These are phyloP conservation scores for Terrapene triunguis DNA, from an alignment of 2,113 vertebrate genomes.

Conservation along the genomic window DNA sequence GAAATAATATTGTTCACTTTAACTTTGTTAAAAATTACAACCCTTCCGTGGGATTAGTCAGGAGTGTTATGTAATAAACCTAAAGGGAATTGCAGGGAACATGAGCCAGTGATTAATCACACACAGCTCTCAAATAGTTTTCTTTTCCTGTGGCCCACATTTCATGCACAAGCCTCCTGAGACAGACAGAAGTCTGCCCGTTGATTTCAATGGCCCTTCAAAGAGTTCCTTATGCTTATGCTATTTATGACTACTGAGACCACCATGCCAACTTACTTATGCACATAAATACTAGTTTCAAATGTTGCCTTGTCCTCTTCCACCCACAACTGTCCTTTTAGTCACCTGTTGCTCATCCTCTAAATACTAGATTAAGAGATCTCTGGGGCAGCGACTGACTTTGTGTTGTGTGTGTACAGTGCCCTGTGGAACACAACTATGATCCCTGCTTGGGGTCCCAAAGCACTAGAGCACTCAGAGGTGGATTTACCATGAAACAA, in stretches of 20 bases:
- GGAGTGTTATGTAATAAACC: constrained; percentile 48
- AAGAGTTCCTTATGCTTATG: neutral
- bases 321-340: neutral
- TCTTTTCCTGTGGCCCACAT: neutral
- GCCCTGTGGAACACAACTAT: neutral
- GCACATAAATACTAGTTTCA: neutral
- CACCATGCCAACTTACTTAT: neutral
- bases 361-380: neutral
- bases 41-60: constrained; percentile 31
- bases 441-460: neutral
- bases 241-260: neutral
- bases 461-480: too few species aligned
- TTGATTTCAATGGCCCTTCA: neutral
- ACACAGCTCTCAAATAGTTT: constrained; percentile 32
- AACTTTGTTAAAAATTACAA: constrained; percentile 57
- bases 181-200: constrained; percentile 66
- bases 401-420: neutral
- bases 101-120: constrained; percentile 65
- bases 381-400: neutral
- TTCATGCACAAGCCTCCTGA: constrained; percentile 3
- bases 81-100: constrained; percentile 19
- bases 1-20: constrained; percentile 48
- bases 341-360: neutral
- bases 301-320: neutral
- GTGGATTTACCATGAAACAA: too few species aligned